Conservation (phyloP, 1,140 invertebrate genomes). For the Aricia agestis region DNA sequence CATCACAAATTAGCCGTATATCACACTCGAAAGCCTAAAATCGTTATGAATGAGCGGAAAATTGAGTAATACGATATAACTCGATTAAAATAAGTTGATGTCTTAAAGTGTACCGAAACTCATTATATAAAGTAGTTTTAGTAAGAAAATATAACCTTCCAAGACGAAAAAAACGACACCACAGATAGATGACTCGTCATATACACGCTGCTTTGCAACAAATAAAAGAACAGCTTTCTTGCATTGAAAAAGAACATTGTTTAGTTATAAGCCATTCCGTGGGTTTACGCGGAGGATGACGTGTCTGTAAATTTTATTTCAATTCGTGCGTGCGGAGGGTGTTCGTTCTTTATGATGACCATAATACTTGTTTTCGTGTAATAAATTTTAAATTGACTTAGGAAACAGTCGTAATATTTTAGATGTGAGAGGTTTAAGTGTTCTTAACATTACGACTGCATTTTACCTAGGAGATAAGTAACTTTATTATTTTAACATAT, state of each 20-base stretch:
- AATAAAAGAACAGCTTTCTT: not conserved
- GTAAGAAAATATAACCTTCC: too few species aligned
- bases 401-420: constrained; percentile 31
- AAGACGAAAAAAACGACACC: too few species aligned
- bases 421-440: constrained; percentile 23
- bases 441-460: too few species aligned
- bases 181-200: too few species aligned
- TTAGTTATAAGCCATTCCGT: constrained; percentile 45
- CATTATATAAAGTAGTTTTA: too few species aligned
- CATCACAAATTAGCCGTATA: not conserved
- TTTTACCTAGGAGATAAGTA: too few species aligned
- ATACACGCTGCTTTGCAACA: too few species aligned
- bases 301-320: constrained; percentile 53
- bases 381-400: constrained; percentile 45
- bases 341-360: constrained; percentile 38
- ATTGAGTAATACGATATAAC: not conserved
- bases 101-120: too few species aligned
- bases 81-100: too few species aligned
- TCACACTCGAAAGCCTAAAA: not conserved
- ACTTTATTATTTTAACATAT: too few species aligned
- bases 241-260: constrained; percentile 33
- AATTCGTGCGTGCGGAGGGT: constrained; percentile 43
- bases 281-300: constrained; percentile 36
- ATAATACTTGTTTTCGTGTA: constrained; percentile 42
- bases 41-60: not conserved